These are phyloP conservation scores for Chirona hameri DNA, from an alignment of 2,888 invertebrate species.

Conservation along the genomic window DNA sequence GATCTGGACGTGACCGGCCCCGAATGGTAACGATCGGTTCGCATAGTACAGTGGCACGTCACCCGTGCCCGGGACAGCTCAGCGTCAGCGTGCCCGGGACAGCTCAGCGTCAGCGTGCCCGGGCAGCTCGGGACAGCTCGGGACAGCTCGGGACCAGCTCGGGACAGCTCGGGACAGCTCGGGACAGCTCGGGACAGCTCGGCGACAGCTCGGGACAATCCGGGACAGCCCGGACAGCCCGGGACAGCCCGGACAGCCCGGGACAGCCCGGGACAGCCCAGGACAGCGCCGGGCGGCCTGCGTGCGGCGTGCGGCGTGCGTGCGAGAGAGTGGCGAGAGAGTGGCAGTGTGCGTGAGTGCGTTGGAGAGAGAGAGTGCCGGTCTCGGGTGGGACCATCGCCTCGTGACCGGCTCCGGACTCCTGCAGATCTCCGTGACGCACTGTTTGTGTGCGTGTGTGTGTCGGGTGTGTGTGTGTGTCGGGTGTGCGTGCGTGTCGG, in stretches of 20 bases:
- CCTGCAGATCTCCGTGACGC: neutral
- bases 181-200: too few relatives aligned
- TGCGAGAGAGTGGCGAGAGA: neutral
- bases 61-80: neutral
- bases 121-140: too few relatives aligned
- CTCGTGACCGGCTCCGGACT: neutral
- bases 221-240: too few relatives aligned
- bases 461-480: neutral
- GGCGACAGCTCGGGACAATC: too few relatives aligned
- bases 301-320: neutral
- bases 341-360: neutral
- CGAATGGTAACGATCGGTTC: constrained; percentile 35
- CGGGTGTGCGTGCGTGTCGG: neutral
- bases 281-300: too few relatives aligned
- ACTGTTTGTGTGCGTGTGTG: neutral
- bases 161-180: too few relatives aligned
- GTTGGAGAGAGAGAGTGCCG: too few relatives aligned
- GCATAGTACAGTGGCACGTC: neutral
- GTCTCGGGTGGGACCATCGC: neutral
- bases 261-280: too few relatives aligned
- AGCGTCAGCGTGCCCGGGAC: too few relatives aligned
- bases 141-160: too few relatives aligned
- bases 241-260: too few relatives aligned
- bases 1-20: constrained; percentile 40
- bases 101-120: too few relatives aligned